Conservation (phyloP, 2,113 vertebrate species). For the Caranx melampygus region DNA sequence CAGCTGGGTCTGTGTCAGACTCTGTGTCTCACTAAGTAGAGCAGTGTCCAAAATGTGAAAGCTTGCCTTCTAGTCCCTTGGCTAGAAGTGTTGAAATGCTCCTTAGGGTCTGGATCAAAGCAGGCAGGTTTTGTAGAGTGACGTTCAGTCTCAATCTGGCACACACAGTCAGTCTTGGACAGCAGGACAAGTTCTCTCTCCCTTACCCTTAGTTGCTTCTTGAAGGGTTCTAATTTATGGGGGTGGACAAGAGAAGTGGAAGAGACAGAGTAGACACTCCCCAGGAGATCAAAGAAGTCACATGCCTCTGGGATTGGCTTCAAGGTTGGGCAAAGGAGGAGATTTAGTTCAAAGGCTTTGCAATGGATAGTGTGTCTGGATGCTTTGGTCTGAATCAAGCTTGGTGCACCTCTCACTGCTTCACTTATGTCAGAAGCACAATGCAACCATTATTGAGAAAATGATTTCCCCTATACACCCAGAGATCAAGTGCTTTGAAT, state of each 20-base stretch:
- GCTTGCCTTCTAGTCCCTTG: neutral
- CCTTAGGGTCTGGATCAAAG: slow-evolving; percentile 13
- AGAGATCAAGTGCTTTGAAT: slow-evolving; percentile 1
- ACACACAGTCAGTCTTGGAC: neutral
- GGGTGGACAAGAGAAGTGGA: neutral
- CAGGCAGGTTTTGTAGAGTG: slow-evolving; percentile 2
- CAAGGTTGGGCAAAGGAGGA: too few species aligned
- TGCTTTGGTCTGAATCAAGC: neutral
- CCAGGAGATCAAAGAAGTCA: neutral
- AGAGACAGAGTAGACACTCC: neutral
- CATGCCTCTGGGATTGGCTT: neutral
- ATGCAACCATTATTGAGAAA: neutral
- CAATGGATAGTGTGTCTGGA: neutral
- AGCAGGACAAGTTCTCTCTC: slow-evolving; percentile 3
- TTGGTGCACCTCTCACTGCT: neutral
- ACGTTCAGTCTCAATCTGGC: neutral
- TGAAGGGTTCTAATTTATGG: neutral
- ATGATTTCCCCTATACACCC: neutral
- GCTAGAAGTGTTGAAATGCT: neutral
- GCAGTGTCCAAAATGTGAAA: slow-evolving; percentile 1
- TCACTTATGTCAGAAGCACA: neutral
- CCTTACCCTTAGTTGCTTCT: neutral
- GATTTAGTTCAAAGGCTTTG: too few species aligned
- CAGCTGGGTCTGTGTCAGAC: neutral
- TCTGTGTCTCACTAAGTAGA: neutral